These are phyloP conservation scores for Pantherophis guttatus DNA, from an alignment of 2,113 vertebrate species.

Conservation along the genomic window DNA sequence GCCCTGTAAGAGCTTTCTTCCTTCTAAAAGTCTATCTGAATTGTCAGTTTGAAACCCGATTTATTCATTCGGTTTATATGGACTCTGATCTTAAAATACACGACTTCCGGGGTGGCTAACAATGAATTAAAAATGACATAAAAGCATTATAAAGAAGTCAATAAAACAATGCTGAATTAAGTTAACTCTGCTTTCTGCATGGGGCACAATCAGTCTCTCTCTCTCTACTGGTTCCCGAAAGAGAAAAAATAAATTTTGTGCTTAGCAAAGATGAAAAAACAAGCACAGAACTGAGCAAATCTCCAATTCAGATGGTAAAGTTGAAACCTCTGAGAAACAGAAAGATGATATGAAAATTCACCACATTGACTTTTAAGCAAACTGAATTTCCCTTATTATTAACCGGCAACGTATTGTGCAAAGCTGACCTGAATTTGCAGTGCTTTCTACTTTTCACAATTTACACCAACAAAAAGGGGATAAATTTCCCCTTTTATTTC, in stretches of 20 bases:
- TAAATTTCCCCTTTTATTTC: slow-evolving; percentile 3
- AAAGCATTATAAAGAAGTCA: neutral
- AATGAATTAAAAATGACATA: neutral
- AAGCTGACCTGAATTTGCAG: slow-evolving; percentile 23
- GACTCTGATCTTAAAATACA: neutral
- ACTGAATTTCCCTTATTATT: slow-evolving; percentile 12
- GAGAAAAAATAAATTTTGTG: neutral
- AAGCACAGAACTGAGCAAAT: neutral
- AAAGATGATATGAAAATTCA: neutral
- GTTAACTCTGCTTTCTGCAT: neutral
- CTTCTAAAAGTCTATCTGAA: slow-evolving; percentile 16
- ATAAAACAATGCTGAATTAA: neutral
- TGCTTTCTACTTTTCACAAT: slow-evolving; percentile 32
- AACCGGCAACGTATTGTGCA: slow-evolving; percentile 36
- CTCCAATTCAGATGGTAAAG: neutral
- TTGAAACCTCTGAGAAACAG: neutral
- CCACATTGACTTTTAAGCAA: neutral
- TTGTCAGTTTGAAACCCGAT: neutral
- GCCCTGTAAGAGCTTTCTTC: neutral
- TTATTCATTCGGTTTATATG: neutral
- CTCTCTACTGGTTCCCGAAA: neutral
- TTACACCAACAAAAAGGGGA: neutral
- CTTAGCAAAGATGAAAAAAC: neutral
- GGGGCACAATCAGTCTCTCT: neutral
- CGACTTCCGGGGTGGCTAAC: neutral